Percentiles rank a stretch among this genome's conserved stretches.
phyloP scores from a whole-genome alignment of 2,888 invertebrate species.

The Plebejus anna region DNA sequence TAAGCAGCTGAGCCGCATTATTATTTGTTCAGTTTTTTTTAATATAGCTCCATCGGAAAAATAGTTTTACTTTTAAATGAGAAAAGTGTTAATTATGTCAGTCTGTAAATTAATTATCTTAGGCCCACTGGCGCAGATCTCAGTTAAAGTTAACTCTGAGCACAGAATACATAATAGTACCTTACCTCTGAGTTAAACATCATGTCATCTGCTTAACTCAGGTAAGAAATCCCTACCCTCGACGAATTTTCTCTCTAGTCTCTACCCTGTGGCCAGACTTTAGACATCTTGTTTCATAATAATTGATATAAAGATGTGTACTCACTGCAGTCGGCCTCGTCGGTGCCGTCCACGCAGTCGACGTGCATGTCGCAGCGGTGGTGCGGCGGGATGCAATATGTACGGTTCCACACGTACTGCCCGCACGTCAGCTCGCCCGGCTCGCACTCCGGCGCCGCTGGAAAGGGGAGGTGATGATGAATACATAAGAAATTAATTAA shows the following conservation, averaged over 20 bases:
- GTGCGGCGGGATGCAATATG: slow-evolving; percentile 96
- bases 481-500: neutral
- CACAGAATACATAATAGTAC: no score
- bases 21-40: slow-evolving; percentile 3
- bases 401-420: slow-evolving; percentile 96
- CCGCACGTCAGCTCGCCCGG: slow-evolving; percentile 94
- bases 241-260: no score
- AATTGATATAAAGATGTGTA: slow-evolving; percentile 47
- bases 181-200: no score
- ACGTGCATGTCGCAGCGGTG: slow-evolving; percentile 96
- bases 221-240: no score
- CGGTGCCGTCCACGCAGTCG: slow-evolving; percentile 96
- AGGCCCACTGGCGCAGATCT: no score
- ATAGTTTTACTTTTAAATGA: neutral
- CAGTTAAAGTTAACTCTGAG: no score
- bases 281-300: neutral
- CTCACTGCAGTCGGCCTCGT: slow-evolving; percentile 98
- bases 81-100: no score
- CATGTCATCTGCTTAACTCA: no score
- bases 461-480: neutral
- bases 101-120: no score
- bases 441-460: slow-evolving; percentile 97
- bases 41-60: neutral
- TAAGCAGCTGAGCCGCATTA: neutral
- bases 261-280: no score